Percentiles rank a stretch among this genome's conserved stretches.
These are phyloP conservation scores for Sarotherodon lohbergeri DNA, from an alignment of 2,113 vertebrate species.

Conservation along the genomic window DNA sequence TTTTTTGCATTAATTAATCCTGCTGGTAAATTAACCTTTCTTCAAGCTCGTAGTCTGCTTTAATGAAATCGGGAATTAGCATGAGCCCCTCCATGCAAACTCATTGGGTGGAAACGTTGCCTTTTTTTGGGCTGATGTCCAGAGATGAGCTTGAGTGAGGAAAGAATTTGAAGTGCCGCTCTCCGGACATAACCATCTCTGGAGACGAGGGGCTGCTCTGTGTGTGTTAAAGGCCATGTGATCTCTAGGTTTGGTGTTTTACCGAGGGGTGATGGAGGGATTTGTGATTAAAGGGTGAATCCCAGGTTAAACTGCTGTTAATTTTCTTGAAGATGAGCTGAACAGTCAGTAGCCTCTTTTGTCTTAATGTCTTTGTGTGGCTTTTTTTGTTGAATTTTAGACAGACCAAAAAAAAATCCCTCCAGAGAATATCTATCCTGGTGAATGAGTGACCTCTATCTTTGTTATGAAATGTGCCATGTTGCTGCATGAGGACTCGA, in stretches of 20 bases:
- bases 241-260: conserved; percentile 25
- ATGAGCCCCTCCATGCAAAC: background rate
- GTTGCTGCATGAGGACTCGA: conserved; percentile 30
- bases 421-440: background rate
- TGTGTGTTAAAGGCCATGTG: background rate
- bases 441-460: conserved; percentile 1
- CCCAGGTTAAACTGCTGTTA: background rate
- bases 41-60: background rate
- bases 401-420: background rate
- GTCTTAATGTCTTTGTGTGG: background rate
- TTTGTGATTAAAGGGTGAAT: conserved; percentile 17
- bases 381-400: background rate
- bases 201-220: conserved; percentile 13
- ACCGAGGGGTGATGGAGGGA: background rate
- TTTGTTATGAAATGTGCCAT: conserved; percentile 38
- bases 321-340: background rate
- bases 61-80: conserved; percentile 25
- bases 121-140: conserved; percentile 65
- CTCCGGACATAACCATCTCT: conserved; percentile 55
- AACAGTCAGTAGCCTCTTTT: background rate
- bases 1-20: background rate
- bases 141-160: conserved; percentile 39
- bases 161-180: conserved; percentile 55
- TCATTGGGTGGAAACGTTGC: conserved; percentile 50
- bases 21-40: background rate